Percentiles rank a stretch among this genome's conserved stretches.
Conservation (phyloP, 2,797 vertebrate species). For the Sus cebifrons region DNA sequence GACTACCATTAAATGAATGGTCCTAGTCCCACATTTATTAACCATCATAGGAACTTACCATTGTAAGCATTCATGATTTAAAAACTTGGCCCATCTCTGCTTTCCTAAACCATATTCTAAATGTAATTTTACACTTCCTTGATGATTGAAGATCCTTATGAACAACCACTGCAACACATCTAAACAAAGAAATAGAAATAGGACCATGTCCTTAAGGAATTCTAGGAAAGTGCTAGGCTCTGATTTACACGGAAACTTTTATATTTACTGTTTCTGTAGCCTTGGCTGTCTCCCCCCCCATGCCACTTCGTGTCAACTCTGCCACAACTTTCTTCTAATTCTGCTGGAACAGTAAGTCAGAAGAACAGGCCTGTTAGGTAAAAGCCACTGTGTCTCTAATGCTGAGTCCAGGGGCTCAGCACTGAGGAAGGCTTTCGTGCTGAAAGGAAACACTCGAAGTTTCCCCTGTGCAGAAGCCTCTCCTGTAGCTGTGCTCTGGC, state of each 20-base stretch:
- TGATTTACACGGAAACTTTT: not conserved
- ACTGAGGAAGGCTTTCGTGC: not conserved
- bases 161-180: not conserved
- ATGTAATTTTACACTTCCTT: slow-evolving; percentile 15
- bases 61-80: not conserved
- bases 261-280: not conserved
- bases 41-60: slow-evolving; percentile 2
- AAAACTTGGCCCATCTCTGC: slow-evolving; percentile 4
- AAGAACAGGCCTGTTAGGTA: slow-evolving; percentile 57
- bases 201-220: not conserved
- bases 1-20: not conserved
- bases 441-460: not conserved
- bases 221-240: not conserved
- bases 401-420: not conserved
- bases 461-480: not conserved
- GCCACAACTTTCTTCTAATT: slow-evolving; percentile 28
- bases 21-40: not conserved
- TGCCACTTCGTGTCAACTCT: not conserved
- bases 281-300: not conserved
- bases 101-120: slow-evolving; percentile 33
- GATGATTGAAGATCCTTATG: not conserved
- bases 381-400: not conserved
- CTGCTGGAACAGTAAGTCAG: slow-evolving; percentile 39
- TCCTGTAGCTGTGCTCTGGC: not conserved
- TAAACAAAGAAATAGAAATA: slow-evolving; percentile 11